phyloP scores from a whole-genome alignment of 2,888 invertebrate species.

The Holacanthella duospinosa region DNA sequence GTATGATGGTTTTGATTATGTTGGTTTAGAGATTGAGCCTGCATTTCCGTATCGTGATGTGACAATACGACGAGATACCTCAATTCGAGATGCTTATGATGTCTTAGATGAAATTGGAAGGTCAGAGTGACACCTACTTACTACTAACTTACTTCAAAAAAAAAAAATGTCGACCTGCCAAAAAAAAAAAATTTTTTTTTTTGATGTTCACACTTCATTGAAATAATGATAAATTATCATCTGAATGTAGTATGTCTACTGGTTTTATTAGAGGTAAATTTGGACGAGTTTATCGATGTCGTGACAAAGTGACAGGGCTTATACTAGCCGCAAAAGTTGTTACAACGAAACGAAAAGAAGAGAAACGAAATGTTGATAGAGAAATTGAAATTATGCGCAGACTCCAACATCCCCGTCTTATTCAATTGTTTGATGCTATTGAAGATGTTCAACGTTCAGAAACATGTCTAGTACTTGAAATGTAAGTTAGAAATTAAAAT shows the following conservation, averaged over 20 bases:
- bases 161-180: too few species aligned
- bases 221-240: background rate
- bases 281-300: conserved; percentile 88
- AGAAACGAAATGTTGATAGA: conserved; percentile 79
- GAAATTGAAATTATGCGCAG: conserved; percentile 95
- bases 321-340: conserved; percentile 89
- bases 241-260: too few species aligned
- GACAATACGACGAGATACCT: conserved; percentile 65
- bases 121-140: conserved; percentile 55
- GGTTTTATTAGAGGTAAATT: conserved; percentile 98
- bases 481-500: conserved; percentile 58
- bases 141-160: background rate
- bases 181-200: too few species aligned
- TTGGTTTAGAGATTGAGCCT: conserved; percentile 68
- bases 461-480: conserved; percentile 93
- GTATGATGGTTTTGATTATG: too few species aligned
- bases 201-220: too few species aligned
- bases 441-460: conserved; percentile 69
- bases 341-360: conserved; percentile 70
- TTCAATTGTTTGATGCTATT: conserved; percentile 95
- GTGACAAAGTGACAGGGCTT: conserved; percentile 67
- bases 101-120: conserved; percentile 85
- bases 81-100: conserved; percentile 77
- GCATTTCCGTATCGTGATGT: conserved; percentile 83
- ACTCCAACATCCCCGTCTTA: conserved; percentile 85